A percentile compares a stretch with the other conserved stretches of the same genome.
Evolutionary conservation across 2,888 invertebrate species (phyloP).

Genomic region (Mythimna pallens): DNA sequence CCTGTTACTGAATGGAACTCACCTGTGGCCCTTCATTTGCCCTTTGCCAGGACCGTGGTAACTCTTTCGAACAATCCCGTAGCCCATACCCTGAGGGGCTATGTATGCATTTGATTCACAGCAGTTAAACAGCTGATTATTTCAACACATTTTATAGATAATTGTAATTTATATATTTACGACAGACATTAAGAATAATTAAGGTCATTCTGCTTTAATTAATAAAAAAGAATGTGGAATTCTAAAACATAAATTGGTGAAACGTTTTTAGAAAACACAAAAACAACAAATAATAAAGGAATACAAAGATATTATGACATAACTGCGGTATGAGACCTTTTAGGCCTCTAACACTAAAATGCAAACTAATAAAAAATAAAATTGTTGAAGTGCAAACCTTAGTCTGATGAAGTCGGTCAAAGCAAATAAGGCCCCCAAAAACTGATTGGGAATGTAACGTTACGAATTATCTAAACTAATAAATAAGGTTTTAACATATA

Average conservation of each 20-base stretch:
- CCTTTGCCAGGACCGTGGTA: no score
- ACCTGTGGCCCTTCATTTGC: no score
- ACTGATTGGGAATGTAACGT: neutral
- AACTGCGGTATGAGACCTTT: neutral
- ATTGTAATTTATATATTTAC: neutral
- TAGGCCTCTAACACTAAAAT: no score
- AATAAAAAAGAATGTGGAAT: neutral
- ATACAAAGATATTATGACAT: no score
- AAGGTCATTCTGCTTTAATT: neutral
- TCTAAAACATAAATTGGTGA: neutral
- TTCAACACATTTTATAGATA: neutral
- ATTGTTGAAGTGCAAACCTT: neutral
- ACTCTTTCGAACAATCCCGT: no score
- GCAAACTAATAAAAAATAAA: neutral
- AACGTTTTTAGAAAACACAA: neutral
- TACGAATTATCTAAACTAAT: constrained; percentile 13
- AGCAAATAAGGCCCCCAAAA: neutral
- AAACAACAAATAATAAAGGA: neutral
- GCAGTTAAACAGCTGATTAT: no score
- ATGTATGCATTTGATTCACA: no score
- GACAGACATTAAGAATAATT: neutral
- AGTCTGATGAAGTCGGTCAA: neutral
- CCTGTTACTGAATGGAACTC: no score
- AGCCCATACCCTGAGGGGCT: no score
- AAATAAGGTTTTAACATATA: constrained; percentile 9